These are phyloP conservation scores for Ctenochaetus hawaiiensis DNA, from an alignment of 2,797 vertebrate genomes.

Conservation along the genomic window DNA sequence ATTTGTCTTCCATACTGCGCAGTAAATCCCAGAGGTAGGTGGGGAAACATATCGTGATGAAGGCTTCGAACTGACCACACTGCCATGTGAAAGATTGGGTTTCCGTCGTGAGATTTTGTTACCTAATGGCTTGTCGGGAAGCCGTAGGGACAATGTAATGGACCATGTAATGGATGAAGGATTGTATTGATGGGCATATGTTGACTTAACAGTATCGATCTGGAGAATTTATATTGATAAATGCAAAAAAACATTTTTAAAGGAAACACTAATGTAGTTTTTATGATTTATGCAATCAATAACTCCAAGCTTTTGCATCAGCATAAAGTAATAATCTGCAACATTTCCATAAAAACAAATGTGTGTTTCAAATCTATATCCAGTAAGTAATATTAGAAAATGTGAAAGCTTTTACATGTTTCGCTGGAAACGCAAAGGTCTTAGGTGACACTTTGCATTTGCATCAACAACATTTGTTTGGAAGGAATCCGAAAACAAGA, in stretches of 20 bases:
- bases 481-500: conserved; percentile 21
- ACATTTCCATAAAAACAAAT: conserved; percentile 48
- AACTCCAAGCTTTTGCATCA: conserved; percentile 21
- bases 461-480: conserved; percentile 11
- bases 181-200: conserved; percentile 79
- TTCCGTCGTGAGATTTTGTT: conserved; percentile 78
- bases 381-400: conserved; percentile 18
- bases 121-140: conserved; percentile 78
- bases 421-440: conserved; percentile 27
- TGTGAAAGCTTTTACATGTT: conserved; percentile 14
- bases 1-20: conserved; percentile 78
- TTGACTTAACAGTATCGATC: conserved; percentile 78
- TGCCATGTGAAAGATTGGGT: conserved; percentile 71
- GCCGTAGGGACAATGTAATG: conserved; percentile 81
- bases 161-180: conserved; percentile 81
- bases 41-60: conserved; percentile 67
- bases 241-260: conserved; percentile 45
- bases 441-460: conserved; percentile 33
- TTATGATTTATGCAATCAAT: conserved; percentile 30
- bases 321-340: conserved; percentile 21
- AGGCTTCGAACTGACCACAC: conserved; percentile 72
- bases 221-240: conserved; percentile 71
- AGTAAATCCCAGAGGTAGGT: conserved; percentile 67
- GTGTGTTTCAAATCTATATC: conserved; percentile 5
- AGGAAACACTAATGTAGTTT: conserved; percentile 45